Percentiles rank a stretch among this genome's conserved stretches.
phyloP scores from a whole-genome alignment of 2,113 vertebrate species.

The Xiphophorus couchianus region DNA sequence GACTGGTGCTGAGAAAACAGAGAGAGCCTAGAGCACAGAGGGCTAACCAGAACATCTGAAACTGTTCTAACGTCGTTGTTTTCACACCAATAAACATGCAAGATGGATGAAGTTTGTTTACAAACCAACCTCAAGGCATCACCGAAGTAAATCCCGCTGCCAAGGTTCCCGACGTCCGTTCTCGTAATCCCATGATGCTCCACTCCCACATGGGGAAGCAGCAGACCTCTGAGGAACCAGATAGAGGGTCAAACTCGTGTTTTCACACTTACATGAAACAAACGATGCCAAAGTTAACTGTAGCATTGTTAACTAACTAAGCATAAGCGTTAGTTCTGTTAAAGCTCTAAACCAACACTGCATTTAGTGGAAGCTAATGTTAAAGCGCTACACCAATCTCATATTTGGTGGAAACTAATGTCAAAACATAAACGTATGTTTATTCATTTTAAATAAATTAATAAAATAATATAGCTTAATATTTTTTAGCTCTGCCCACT shows the following conservation, averaged over 20 bases:
- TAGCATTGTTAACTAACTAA: too few relatives aligned
- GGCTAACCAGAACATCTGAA: background rate
- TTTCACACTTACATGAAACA: background rate
- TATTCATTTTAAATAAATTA: too few relatives aligned
- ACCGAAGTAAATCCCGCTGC: slow-evolving; percentile 90
- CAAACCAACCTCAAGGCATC: slow-evolving; percentile 80
- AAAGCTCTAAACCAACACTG: too few relatives aligned
- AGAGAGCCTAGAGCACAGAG: background rate
- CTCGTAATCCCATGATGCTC: slow-evolving; percentile 85
- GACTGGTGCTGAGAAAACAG: slow-evolving; percentile 71
- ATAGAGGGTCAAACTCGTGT: background rate
- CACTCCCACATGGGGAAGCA: slow-evolving; percentile 83
- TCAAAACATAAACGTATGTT: too few relatives aligned
- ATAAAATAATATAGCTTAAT: too few relatives aligned
- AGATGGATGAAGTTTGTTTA: background rate
- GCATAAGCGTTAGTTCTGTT: too few relatives aligned
- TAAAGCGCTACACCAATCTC: too few relatives aligned
- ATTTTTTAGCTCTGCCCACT: too few relatives aligned
- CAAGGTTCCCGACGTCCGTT: slow-evolving; percentile 86
- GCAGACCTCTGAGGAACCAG: slow-evolving; percentile 79
- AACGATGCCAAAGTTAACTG: too few relatives aligned
- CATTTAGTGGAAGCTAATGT: too few relatives aligned
- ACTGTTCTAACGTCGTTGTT: background rate
- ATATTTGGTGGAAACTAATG: too few relatives aligned
- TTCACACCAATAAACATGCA: background rate